Evolutionary conservation across 2,797 vertebrate species (phyloP).

Genomic region (Acanthis flammea): DNA sequence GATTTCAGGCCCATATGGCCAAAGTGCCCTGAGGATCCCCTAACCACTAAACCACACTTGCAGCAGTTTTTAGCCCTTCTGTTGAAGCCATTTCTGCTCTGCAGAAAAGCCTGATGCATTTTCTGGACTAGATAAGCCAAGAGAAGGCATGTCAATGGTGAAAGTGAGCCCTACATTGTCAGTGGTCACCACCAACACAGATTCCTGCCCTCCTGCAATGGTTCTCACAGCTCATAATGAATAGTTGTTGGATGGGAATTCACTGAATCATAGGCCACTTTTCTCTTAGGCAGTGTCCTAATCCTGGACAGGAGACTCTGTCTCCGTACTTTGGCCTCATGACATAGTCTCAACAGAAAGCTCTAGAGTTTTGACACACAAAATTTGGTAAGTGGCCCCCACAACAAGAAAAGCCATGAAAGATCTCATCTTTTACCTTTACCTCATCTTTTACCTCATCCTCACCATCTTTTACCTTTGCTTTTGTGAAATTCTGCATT

Average conservation of each 20-base stretch:
- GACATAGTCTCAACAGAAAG: background rate
- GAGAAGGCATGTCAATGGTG: background rate
- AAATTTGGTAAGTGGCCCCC: background rate
- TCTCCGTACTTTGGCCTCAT: background rate
- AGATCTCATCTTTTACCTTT: background rate
- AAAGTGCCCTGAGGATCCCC: constrained; percentile 6
- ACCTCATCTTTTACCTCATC: background rate
- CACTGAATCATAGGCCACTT: background rate
- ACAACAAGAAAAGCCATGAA: background rate
- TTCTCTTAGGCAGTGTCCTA: background rate
- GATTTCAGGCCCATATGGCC: background rate
- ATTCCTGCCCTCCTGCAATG: background rate
- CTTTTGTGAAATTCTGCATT: background rate
- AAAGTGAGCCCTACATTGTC: rapidly evolving
- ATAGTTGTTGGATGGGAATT: background rate
- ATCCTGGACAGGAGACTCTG: background rate
- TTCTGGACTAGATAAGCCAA: background rate
- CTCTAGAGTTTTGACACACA: background rate
- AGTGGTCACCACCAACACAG: too few relatives aligned
- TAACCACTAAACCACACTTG: constrained; percentile 8
- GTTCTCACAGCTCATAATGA: background rate
- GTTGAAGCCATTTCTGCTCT: background rate
- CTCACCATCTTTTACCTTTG: background rate
- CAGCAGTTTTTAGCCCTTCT: background rate
- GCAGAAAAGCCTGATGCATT: background rate